Evolutionary conservation across 2,113 vertebrate species (phyloP), one percentile per base, ranked within the genome.

Genomic region (Cavia aperea): DNA sequence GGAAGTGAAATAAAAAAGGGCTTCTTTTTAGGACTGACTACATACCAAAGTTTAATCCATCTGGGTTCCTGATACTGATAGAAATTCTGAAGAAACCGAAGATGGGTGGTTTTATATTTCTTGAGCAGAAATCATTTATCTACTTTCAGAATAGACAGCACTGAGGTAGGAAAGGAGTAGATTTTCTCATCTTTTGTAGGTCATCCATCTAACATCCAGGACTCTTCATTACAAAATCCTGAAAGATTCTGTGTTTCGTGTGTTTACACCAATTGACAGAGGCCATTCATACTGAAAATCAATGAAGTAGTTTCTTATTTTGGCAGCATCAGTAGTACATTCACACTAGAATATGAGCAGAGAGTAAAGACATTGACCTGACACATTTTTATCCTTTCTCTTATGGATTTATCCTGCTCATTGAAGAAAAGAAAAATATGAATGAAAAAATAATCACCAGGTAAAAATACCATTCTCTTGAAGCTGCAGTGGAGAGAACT

Each of bases 231-330:
- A 83, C 7, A 78, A 92, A 95, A 78, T 65, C 62, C 60, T 92
- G 86, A 78, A 95, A 81, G 79, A 89, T 46, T 93, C 62, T 95
- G 65, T 91, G 49, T 31, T 89, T 86, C 86, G 10, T 90, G 33
- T 87, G 56, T 91, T 96, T 93, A 94, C 93, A 94, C 18, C 58
- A 94, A 85, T 29, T 81, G 91, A 92, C 86, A 96, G 93, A 94
- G 84, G 33, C 49, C 66, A 95, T 92, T 96, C 77, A 66, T 94
- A 94, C 39, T 92, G 33, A 94, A 94, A 95, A 95, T 92, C 94
- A 96, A 91, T 96, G 90, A 87, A 82, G 70, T 72, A 43, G 68
- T 86, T 73, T 96, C 58, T 95, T 92, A 89, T 83, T 96, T 88
- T 93, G 96, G 29, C 94, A 95, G 66, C 15, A 79, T 93, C 88